These are phyloP conservation scores for Achlya flavicornis DNA, from an alignment of 2,888 invertebrate genomes.

Conservation along the genomic window DNA sequence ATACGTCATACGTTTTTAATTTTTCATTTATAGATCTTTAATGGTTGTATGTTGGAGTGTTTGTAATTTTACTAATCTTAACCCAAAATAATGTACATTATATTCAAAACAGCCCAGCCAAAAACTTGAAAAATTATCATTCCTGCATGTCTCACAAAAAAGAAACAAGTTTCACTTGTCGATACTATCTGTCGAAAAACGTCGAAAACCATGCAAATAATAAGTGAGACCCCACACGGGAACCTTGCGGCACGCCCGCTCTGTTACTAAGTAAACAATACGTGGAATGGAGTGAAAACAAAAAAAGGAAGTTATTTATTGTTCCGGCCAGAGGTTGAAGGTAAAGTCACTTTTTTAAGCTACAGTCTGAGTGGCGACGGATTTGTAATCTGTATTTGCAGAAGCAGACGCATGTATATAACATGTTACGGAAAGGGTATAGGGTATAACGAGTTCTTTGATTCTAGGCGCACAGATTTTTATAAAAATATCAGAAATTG, in stretches of 20 bases:
- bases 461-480: too few species aligned
- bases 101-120: not conserved
- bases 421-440: too few species aligned
- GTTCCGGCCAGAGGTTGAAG: slow-evolving; percentile 57
- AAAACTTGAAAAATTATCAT: slow-evolving; percentile 2
- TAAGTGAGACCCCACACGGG: slow-evolving; percentile 36
- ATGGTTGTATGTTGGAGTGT: too few species aligned
- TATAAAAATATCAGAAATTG: too few species aligned
- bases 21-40: too few species aligned
- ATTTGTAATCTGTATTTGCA: slow-evolving; percentile 16
- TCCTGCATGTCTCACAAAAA: not conserved
- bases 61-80: too few species aligned
- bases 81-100: too few species aligned
- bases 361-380: slow-evolving; percentile 16
- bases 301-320: slow-evolving; percentile 55
- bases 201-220: slow-evolving; percentile 45
- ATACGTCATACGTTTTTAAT: too few species aligned
- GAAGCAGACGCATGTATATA: not conserved
- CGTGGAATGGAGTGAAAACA: slow-evolving; percentile 47
- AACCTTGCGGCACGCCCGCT: slow-evolving; percentile 45
- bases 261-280: slow-evolving; percentile 59
- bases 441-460: too few species aligned
- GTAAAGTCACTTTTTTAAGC: slow-evolving; percentile 29
- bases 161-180: slow-evolving; percentile 30
- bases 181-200: slow-evolving; percentile 32